phyloP scores from a whole-genome alignment of 2,888 invertebrate species.

The Drosophila planitibia region DNA sequence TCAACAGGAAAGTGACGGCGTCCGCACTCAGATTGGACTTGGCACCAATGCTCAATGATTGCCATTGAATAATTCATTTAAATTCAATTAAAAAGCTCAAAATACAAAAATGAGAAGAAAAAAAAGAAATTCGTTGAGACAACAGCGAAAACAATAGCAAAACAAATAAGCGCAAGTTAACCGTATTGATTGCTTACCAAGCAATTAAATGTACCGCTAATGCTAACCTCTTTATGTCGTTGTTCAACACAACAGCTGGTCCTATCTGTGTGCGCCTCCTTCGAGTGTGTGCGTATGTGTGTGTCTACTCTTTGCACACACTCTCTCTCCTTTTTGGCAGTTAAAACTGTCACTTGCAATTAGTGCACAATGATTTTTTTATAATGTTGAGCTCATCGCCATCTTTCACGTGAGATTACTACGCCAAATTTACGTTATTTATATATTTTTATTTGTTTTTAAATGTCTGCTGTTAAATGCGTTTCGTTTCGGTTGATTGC shows the following conservation, averaged over 20 bases:
- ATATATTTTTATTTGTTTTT: conserved; percentile 17
- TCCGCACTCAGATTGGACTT: conserved; percentile 24
- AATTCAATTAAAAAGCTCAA: conserved; percentile 36
- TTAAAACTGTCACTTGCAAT: conserved; percentile 57
- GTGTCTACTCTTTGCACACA: conserved; percentile 24
- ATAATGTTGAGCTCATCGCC: conserved; percentile 31
- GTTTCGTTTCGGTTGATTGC: conserved; percentile 68
- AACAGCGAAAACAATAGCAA: conserved; percentile 21
- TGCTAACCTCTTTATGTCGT: conserved; percentile 48
- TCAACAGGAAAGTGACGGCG: conserved; percentile 30
- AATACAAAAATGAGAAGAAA: conserved; percentile 1
- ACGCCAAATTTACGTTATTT: neutral
- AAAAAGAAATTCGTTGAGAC: neutral
- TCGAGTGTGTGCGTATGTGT: conserved; percentile 6
- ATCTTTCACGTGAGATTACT: conserved; percentile 6
- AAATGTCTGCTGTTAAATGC: conserved; percentile 58
- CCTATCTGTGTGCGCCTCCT: conserved; percentile 26
- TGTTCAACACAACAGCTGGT: conserved; percentile 65
- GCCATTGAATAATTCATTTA: conserved; percentile 41
- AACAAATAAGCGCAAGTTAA: conserved; percentile 49
- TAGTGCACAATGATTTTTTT: conserved; percentile 23
- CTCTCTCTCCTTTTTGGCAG: conserved; percentile 44
- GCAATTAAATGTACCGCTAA: conserved; percentile 68
- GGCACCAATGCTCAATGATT: conserved; percentile 30
- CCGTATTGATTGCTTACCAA: conserved; percentile 71